Evolutionary conservation across 2,888 invertebrate genomes (phyloP), one percentile per base, ranked within the genome.

Genomic region (Oscheius sp.): DNA sequence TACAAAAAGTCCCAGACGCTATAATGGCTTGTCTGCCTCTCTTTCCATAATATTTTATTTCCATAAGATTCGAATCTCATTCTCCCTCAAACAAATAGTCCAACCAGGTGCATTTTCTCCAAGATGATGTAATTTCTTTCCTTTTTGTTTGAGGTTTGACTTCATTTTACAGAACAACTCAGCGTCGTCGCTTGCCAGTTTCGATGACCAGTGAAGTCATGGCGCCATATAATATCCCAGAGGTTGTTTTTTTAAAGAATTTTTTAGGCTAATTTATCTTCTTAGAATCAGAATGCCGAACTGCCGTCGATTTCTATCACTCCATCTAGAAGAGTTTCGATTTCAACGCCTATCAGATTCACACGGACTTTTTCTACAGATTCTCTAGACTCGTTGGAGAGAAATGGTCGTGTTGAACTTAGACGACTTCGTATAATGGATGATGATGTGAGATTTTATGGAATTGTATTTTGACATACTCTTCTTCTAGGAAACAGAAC

Each of bases 321-420:
- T 10, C 69, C 70, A 17, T 48, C 76, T n/a, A 73, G 76, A 17
- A 70, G 76, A n/a, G 66, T 70, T 45, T 76, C 76, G 5, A 72
- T 76, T 29, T 73, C 73, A 52, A 72, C 74, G 0, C 73, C 76
- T 1, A 65, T 61, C 69, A 73, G 79, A 55, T 79, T 79, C 70
- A 79, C 79, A n/a, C 74, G 79, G 25, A 79, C 79, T 23, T 79
- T 77, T 70, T 77, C 76, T 15, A 74, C 77, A 65, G 79, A 79
- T 61, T 77, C 76, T 39, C 65, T 79, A 34, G 79, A 79, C 48
- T 79, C 79, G 34, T 57, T 79, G 39, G 79, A 79, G 48, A 70
- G 73, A 61, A 75, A 72, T 63, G 74, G 79, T 17, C 55, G 79
- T 12, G 74, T 74, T 64, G 79, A 79, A 69, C 37, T 79, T 68